Evolutionary conservation across 2,113 vertebrate species (phyloP).

Genomic region (Polyodon spathula): DNA sequence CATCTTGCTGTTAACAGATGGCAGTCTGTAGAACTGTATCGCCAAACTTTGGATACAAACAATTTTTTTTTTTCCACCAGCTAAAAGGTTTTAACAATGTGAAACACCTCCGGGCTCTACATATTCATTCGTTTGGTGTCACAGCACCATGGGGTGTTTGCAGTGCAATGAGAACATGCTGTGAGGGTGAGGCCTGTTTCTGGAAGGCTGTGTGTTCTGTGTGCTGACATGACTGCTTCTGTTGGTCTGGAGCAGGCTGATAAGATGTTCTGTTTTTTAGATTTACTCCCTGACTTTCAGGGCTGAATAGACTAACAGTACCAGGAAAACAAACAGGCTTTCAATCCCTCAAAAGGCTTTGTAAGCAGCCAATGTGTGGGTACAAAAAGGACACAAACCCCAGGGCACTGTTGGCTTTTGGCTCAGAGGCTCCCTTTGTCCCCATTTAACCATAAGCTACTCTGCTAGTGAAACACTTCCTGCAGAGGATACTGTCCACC

Average conservation of each 20-base stretch:
- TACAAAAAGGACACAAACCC: conserved; percentile 59
- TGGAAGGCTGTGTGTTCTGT: conserved; percentile 67
- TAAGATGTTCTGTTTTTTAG: conserved; percentile 80
- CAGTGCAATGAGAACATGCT: conserved; percentile 41
- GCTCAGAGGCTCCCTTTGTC: conserved; percentile 68
- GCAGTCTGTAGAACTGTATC: not conserved
- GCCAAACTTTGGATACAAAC: too few relatives aligned
- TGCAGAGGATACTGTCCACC: conserved; percentile 32
- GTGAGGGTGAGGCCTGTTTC: conserved; percentile 67
- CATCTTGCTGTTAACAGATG: not conserved
- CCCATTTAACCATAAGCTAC: conserved; percentile 45
- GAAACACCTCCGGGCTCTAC: conserved; percentile 28
- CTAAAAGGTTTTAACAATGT: conserved; percentile 28
- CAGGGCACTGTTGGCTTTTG: conserved; percentile 45
- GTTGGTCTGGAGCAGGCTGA: conserved; percentile 76
- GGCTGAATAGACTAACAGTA: conserved; percentile 56
- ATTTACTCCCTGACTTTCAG: conserved; percentile 49
- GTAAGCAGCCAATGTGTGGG: conserved; percentile 59
- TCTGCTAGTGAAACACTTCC: conserved; percentile 53
- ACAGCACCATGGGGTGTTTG: conserved; percentile 37
- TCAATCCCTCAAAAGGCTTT: conserved; percentile 40
- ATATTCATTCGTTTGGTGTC: conserved; percentile 44
- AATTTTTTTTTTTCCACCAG: too few relatives aligned
- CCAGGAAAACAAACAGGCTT: conserved; percentile 70
- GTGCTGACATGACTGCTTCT: conserved; percentile 65